Conservation (phyloP, 2,113 vertebrate genomes). For the Columba livia region DNA sequence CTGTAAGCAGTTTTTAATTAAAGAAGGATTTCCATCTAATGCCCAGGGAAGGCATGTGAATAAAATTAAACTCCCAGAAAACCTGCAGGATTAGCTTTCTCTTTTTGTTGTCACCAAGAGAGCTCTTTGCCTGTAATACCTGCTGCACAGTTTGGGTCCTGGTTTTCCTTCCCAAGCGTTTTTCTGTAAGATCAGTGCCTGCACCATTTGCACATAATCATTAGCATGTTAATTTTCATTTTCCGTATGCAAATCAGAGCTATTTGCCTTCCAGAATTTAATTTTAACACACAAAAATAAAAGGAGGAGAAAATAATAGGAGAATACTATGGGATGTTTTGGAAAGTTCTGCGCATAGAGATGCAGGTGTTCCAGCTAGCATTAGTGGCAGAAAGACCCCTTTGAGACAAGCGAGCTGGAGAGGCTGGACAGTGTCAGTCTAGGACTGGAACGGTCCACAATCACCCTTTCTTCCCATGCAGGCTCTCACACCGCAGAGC, state of each 20-base stretch:
- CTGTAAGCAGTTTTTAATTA: neutral
- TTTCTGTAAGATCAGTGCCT: neutral
- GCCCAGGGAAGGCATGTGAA: neutral
- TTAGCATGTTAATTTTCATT: neutral
- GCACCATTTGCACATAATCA: neutral
- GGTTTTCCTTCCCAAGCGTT: neutral
- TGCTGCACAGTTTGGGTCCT: accelerated
- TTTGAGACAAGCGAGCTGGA: neutral
- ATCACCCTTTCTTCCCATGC: neutral
- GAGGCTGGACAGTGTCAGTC: neutral
- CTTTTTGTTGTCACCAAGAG: neutral
- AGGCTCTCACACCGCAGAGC: neutral
- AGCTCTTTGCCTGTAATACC: neutral
- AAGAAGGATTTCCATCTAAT: neutral
- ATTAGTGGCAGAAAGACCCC: neutral
- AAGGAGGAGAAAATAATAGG: neutral
- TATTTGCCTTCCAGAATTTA: neutral
- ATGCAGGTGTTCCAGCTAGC: accelerated
- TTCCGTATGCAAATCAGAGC: neutral
- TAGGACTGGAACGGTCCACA: neutral
- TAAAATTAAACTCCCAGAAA: neutral
- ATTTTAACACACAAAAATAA: neutral
- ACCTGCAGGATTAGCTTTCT: neutral
- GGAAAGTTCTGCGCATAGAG: neutral
- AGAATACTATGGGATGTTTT: neutral